phyloP scores from a whole-genome alignment of 2,888 invertebrate genomes.

The Lucinisca nassula region DNA sequence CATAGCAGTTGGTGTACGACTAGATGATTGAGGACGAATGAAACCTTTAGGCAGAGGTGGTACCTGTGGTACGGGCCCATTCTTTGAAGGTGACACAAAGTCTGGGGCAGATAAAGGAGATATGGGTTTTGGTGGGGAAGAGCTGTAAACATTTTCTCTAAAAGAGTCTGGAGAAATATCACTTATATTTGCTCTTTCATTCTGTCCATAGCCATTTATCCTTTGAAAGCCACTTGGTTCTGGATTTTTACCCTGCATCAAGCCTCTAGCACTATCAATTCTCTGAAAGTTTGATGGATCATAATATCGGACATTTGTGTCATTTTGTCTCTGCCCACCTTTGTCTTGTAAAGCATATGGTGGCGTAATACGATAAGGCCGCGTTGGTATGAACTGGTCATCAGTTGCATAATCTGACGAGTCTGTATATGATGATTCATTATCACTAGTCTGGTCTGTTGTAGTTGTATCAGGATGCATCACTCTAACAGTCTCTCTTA shows the following conservation, averaged over 20 bases:
- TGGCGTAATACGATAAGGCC: constrained; percentile 34
- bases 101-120: not conserved
- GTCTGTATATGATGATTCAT: constrained; percentile 34
- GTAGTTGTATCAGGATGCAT: constrained; percentile 49
- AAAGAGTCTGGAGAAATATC: not conserved
- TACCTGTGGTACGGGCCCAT: constrained; percentile 66
- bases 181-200: not conserved
- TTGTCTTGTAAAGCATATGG: constrained; percentile 28
- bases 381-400: constrained; percentile 46
- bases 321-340: not conserved
- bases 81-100: constrained; percentile 13
- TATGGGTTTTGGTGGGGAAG: not conserved
- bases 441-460: constrained; percentile 63
- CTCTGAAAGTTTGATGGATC: constrained; percentile 61
- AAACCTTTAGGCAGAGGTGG: constrained; percentile 57
- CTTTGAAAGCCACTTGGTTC: not conserved
- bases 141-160: constrained; percentile 7
- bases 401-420: constrained; percentile 61
- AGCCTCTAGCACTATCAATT: constrained; percentile 14
- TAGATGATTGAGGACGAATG: constrained; percentile 15
- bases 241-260: not conserved
- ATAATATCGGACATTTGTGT: constrained; percentile 43
- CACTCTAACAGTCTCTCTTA: constrained; percentile 22
- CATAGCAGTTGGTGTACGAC: not conserved
- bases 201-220: not conserved